Percentiles rank a stretch among this genome's conserved stretches.
phyloP scores from a whole-genome alignment of 2,113 vertebrate species.

The Pachycephala philippinensis region DNA sequence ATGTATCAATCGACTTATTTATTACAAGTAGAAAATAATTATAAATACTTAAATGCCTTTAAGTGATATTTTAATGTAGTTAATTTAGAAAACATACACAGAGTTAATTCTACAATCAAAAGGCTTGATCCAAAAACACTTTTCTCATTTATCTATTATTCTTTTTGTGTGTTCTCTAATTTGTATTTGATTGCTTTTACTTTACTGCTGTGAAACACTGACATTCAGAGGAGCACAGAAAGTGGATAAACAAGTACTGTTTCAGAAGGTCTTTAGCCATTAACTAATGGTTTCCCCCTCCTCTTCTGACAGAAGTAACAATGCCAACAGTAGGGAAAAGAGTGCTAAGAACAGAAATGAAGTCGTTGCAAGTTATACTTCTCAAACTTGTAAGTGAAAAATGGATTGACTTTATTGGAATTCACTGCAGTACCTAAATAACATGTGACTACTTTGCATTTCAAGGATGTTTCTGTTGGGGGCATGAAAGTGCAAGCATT shows the following conservation, averaged over 20 bases:
- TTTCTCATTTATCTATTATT: background rate
- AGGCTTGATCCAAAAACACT: fast-evolving
- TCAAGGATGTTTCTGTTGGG: background rate
- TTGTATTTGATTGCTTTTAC: background rate
- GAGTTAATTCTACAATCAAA: background rate
- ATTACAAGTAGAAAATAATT: background rate
- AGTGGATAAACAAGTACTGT: background rate
- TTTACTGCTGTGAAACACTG: background rate
- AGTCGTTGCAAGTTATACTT: background rate
- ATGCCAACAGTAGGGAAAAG: background rate
- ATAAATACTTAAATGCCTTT: background rate
- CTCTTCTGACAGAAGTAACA: background rate
- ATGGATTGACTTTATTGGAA: background rate
- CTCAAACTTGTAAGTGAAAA: background rate
- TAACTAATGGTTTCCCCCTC: background rate
- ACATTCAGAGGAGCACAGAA: background rate
- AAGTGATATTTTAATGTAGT: background rate
- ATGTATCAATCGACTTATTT: background rate
- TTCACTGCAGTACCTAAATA: background rate
- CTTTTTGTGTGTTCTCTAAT: background rate
- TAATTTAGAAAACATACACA: background rate
- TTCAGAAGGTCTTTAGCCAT: background rate
- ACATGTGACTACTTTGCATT: background rate
- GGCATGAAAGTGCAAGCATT: background rate
- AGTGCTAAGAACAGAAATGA: background rate